Percentiles rank a stretch among this genome's conserved stretches.
Evolutionary conservation across 2,888 invertebrate genomes (phyloP).

Genomic region (Macrosoma leucophasiata): DNA sequence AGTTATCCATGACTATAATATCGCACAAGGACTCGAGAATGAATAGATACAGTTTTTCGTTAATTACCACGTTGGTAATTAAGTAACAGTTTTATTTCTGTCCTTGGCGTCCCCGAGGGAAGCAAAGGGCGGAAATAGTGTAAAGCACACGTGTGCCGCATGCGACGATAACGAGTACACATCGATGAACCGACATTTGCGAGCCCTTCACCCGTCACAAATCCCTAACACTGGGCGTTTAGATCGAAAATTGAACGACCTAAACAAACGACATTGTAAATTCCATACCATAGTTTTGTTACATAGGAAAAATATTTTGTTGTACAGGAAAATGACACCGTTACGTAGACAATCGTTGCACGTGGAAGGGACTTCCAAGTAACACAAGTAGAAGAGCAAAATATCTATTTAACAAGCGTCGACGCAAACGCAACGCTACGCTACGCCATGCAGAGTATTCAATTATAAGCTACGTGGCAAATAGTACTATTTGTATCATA

Average conservation of each 20-base stretch:
- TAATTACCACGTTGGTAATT: slow-evolving; percentile 50
- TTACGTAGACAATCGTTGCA: slow-evolving; percentile 36
- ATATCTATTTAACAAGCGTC: slow-evolving; percentile 34
- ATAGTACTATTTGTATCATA: slow-evolving; percentile 35
- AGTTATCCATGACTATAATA: too few species aligned
- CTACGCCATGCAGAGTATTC: slow-evolving; percentile 25
- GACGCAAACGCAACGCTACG: slow-evolving; percentile 24
- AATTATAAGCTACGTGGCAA: slow-evolving; percentile 34
- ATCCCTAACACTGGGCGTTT: slow-evolving; percentile 8
- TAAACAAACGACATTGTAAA: too few species aligned
- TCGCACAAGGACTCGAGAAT: too few species aligned
- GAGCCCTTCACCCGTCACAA: slow-evolving; percentile 10
- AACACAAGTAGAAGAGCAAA: slow-evolving; percentile 32
- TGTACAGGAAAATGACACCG: slow-evolving; percentile 52
- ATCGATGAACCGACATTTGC: too few species aligned
- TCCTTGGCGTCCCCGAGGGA: slow-evolving; percentile 54
- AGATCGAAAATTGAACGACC: slow-evolving; percentile 7
- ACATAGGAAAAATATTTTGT: slow-evolving; percentile 39
- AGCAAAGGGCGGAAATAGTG: slow-evolving; percentile 64
- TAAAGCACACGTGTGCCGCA: slow-evolving; percentile 58
- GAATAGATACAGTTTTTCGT: slow-evolving; percentile 18
- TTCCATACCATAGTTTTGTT: slow-evolving; percentile 20
- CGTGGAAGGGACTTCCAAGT: slow-evolving; percentile 55
- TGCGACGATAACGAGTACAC: slow-evolving; percentile 57
- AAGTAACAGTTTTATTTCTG: slow-evolving; percentile 55